Base-by-base conservation (phyloP, 2,888 invertebrate species). In the Calliopum simillimum region DNA sequence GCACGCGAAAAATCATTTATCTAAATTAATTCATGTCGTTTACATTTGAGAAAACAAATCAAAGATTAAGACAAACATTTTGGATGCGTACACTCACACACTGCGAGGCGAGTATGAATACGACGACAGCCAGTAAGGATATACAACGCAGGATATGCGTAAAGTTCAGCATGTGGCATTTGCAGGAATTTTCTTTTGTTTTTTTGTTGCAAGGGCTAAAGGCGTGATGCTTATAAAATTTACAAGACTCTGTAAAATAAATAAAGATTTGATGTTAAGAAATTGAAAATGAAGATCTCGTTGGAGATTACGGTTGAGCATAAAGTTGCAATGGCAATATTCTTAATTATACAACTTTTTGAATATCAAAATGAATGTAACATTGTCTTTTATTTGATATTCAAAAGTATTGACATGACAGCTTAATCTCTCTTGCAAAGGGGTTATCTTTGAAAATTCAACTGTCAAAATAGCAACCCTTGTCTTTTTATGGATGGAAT, bases 11-110 rank as follows among this genome's bases (percentile, higher is more conserved):
- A 84, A 85, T 85, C 85, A 85, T 85, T 86, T 85, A 85, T 85
- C 85, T 85, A 85, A 85, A 85, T 85, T 85, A 85, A 85, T 86
- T 85, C 85, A 85, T 85, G 86, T 86, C 85, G 86, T 85, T 85
- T 86, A 85, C 85, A 86, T 85, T 84, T 83, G 83, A 79, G 33
- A 80, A 79, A 83, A 81, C 84, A 85, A 85, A 85, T 85, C 85
- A 85, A 85, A 85, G 85, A 85, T 85, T 85, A 85, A 85, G 84
- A 84, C 84, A 85, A 85, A 84, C 84, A 85, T 83, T n/a, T n/a
- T 82, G 75, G 77, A 80, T 33, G 33, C 33, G 33, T 8, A 1
- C 33, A 33, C 33, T 33, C 33, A 33, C 33, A 8, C 33, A n/a
- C n/a, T n/a, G n/a, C n/a, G n/a, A n/a, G n/a, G n/a, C n/a, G n/a